Evolutionary conservation across 1,140 invertebrate genomes (phyloP), one percentile per base, ranked within the genome.

Genomic region (Meloidogyne chitwoodi): DNA sequence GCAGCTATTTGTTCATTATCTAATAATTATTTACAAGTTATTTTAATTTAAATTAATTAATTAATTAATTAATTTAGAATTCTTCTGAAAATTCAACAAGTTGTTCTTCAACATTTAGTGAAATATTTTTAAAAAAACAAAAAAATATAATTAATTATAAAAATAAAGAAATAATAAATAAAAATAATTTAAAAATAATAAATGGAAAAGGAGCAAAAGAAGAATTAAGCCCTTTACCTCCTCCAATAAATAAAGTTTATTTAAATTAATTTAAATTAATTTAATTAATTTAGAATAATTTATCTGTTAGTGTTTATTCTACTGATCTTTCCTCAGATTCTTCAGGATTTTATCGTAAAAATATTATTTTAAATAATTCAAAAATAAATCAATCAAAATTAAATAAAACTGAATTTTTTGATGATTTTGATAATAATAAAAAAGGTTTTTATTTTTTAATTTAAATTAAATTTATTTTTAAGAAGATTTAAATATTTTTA

Each of bases 261-360:
- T 31, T 72, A 8, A 38, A 38, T 38, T 8, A 38, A 68, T 72
- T 48, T 12, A 27, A 26, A 22, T 27, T 44, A 74, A 44, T 29
- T 34, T n/a, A 14, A 26, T 6, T 24, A n/a, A n/a, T 26, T 24
- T 34, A 24, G 12, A 38, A 26, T 66, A 29, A 22, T 26, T 62
- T 75, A 63, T 64, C 75, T 10, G 68, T 76, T n/a, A 76, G 75
- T 44, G 38, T 68, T 22, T 76, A 76, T 62, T 76, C 75, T 19
- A 68, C 75, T 38, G 75, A 76, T 76, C 68, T 76, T 56, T 76
- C 75, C n/a, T 76, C 75, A 6, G 75, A 76, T 44, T 41, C 75
- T 22, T 70, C 67, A 38, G 56, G 61, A 12, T 48, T 62, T 76
- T 41, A 68, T 11, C 41, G 24, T 27, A 29, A 24, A 76, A 73